Conservation (phyloP, 2,888 invertebrate genomes). For the Patella pellucida region DNA sequence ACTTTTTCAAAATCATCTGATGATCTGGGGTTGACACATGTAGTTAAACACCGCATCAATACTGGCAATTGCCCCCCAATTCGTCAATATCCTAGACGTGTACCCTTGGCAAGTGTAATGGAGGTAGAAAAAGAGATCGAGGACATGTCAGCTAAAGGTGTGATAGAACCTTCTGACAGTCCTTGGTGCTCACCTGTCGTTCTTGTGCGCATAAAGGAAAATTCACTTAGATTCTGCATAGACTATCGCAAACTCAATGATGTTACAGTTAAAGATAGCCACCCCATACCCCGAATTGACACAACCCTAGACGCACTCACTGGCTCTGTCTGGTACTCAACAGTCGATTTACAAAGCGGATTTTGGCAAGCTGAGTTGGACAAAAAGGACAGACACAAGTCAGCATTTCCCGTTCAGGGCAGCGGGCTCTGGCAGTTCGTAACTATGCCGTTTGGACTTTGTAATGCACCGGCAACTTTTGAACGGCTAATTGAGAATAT, state of each 20-base stretch:
- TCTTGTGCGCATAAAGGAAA: not conserved
- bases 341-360: not conserved
- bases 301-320: not conserved
- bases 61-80: conserved; percentile 34
- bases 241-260: conserved; percentile 2
- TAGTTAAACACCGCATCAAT: conserved; percentile 29
- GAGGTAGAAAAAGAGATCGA: conserved; percentile 29
- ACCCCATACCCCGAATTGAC: not conserved
- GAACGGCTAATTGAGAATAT: not conserved
- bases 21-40: conserved; percentile 20
- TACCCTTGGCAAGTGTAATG: conserved; percentile 25
- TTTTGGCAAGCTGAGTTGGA: conserved; percentile 13
- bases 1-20: conserved; percentile 19
- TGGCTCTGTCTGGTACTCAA: not conserved
- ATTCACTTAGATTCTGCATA: not conserved
- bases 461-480: conserved; percentile 12
- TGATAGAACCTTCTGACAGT: conserved; percentile 37
- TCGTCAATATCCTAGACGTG: conserved; percentile 24
- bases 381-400: conserved; percentile 3
- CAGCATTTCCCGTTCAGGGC: conserved; percentile 9
- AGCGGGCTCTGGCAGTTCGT: conserved; percentile 15
- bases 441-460: conserved; percentile 13
- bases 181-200: conserved; percentile 37
- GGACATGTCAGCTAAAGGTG: conserved; percentile 32
- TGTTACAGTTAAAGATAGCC: not conserved